Evolutionary conservation across 2,888 invertebrate genomes (phyloP), one percentile per base, ranked within the genome.

Genomic region (Abrostola tripartita): DNA sequence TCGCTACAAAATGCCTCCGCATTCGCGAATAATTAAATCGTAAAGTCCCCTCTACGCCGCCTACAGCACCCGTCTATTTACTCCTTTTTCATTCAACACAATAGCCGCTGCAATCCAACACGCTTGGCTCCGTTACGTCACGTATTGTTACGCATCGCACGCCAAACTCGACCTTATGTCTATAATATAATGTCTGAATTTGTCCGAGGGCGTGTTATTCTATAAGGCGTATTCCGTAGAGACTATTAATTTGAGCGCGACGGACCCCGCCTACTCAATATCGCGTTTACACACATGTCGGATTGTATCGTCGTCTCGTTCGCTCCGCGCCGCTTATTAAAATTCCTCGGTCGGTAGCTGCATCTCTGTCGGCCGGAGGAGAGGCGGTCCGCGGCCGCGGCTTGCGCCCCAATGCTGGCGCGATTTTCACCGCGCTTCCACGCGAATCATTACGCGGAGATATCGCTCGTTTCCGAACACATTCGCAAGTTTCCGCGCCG

Each of bases 1-100:
- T 88, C 91, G 92, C 90, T 93, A 94, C 94, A 94, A 94, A 94
- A 94, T 94, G 93, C 94, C 94, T 93, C 93, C 92, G 93, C 92
- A 93, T 93, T 94, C 92, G 94, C 94, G 91, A 94, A 94, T 94
- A 94, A 94, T 94, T 94, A 94, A 94, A 94, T 94, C 94, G 94
- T 94, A 94, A 94, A 94, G 93, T 90, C 93, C 94, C 93, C 93
- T 92, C 92, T 91, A 91, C 91, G 87, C 92, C 93, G 93, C 93
- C 93, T 91, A 91, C 93, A 88, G 91, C 91, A 87, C 87, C 88
- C 84, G 86, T 90, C 92, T 93, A 94, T 94, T 94, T 94, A 94
- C 94, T 94, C 93, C 94, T 94, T 94, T 94, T 94, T 94, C 93
- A 94, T 92, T 94, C 93, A 94, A 92, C 92, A 94, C 94, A 94